phyloP scores from a whole-genome alignment of 2,888 invertebrate species.

The Criorhina ranunculi region DNA sequence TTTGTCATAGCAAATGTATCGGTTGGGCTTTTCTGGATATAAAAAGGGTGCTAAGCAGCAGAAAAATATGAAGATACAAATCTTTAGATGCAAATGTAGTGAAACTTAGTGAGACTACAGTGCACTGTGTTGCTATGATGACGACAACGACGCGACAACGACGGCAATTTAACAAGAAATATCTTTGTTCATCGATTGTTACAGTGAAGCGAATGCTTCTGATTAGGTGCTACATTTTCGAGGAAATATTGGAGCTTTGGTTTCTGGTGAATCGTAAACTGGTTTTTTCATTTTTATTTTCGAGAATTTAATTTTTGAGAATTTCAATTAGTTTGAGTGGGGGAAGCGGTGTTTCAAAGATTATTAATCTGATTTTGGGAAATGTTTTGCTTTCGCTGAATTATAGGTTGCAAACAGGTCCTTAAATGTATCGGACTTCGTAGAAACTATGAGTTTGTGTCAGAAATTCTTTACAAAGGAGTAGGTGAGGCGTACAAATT shows the following conservation, averaged over 20 bases:
- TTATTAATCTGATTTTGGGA: not conserved
- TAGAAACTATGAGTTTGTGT: no score
- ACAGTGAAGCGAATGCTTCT: not conserved
- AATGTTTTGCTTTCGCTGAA: not conserved
- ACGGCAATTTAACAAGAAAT: conserved; percentile 32
- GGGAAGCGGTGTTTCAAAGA: not conserved
- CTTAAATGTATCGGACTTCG: no score
- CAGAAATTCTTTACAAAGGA: no score
- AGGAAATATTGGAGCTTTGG: conserved; percentile 14
- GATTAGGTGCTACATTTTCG: conserved; percentile 8
- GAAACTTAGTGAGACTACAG: not conserved
- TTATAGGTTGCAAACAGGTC: no score
- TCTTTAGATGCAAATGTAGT: conserved; percentile 3
- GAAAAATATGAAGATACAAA: not conserved
- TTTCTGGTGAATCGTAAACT: conserved; percentile 14
- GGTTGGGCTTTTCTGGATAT: conserved; percentile 35
- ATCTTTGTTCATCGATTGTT: conserved; percentile 29
- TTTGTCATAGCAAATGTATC: conserved; percentile 52
- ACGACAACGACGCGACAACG: not conserved
- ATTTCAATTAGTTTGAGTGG: not conserved
- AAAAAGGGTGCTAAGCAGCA: conserved; percentile 43
- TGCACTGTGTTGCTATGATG: conserved; percentile 16
- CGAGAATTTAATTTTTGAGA: not conserved
- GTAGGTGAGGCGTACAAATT: no score
- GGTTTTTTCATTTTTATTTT: not conserved